Evolutionary conservation across 2,888 invertebrate species (phyloP), one percentile per base, ranked within the genome.

Genomic region (Drosophila leonis): DNA sequence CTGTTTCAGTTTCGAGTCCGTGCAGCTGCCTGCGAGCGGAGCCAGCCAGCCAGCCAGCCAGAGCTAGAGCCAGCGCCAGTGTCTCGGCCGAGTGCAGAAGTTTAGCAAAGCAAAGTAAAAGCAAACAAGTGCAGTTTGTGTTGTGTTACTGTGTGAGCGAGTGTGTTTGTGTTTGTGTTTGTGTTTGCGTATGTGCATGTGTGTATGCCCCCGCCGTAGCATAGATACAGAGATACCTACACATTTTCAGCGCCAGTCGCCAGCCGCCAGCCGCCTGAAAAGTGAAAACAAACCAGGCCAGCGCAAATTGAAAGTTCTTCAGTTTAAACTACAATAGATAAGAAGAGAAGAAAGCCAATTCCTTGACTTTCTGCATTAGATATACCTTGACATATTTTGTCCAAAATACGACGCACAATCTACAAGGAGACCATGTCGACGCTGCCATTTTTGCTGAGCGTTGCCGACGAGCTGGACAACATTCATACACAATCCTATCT

Each of bases 391-490:
- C 13, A 41, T 10, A 27, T 33, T 27, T 13, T n/a, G 42, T 7
- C 18, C 37, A 60, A 72, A 63, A 66, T 67, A 75, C 69, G 70
- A 61, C 72, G 80, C 72, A 77, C 67, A 70, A 80, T 80, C 64
- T 69, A 29, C 49, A 79, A 70, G 54, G 69, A 75, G 54, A 88
- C 77, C 61, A 93, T 93, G 93, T 93, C 93, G 82, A 93, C 92
- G 75, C 79, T 93, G 56, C 93, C 93, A 44, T 92, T 93, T 54
- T 79, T 93, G 49, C 75, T 93, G 68, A 92, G 93, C 74, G 91
- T 93, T 49, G 92, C 92, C 75, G 93, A 93, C 70, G 93, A 93
- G 88, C 84, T 93, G 83, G 93, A 93, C 80, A 93, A 92, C 70
- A 84, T 93, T 20, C 91, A 92, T 62, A 91, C 92, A 7, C 92